Conservation (phyloP, 2,888 invertebrate genomes). For the Phaedon cochleariae region DNA sequence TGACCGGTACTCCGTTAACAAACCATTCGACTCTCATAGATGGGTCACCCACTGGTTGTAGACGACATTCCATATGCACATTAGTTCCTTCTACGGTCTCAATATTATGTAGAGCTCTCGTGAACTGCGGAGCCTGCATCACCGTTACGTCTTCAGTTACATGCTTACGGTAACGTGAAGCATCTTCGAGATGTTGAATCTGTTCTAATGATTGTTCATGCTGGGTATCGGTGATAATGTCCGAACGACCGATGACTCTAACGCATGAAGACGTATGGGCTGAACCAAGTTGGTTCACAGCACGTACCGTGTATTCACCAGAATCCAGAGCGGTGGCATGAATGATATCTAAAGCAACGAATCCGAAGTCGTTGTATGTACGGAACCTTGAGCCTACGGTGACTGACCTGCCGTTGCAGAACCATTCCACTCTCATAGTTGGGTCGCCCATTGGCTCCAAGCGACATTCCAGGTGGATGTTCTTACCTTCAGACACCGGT, state of each 20-base stretch:
- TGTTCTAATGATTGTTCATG: constrained; percentile 92
- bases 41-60: constrained; percentile 91
- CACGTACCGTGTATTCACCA: constrained; percentile 93
- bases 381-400: constrained; percentile 92
- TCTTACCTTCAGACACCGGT: constrained; percentile 86
- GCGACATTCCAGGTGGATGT: constrained; percentile 90
- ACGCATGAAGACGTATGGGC: constrained; percentile 93
- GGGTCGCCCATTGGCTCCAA: constrained; percentile 96
- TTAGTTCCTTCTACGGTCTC: constrained; percentile 92
- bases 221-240: constrained; percentile 87
- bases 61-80: constrained; percentile 89
- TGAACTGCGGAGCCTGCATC: constrained; percentile 87
- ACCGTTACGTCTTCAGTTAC: constrained; percentile 83
- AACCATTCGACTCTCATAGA: constrained; percentile 96
- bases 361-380: constrained; percentile 97
- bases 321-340: constrained; percentile 94
- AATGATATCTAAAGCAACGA: constrained; percentile 94
- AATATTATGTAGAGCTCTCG: constrained; percentile 85
- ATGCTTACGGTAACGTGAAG: constrained; percentile 74
- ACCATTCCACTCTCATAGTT: constrained; percentile 95
- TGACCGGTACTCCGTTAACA: constrained; percentile 91
- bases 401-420: constrained; percentile 89
- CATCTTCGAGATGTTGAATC: constrained; percentile 89
- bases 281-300: constrained; percentile 91
- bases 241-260: constrained; percentile 82